Evolutionary conservation across 2,888 invertebrate species (phyloP), one percentile per base, ranked within the genome.

Genomic region (Zygaena filipendulae): DNA sequence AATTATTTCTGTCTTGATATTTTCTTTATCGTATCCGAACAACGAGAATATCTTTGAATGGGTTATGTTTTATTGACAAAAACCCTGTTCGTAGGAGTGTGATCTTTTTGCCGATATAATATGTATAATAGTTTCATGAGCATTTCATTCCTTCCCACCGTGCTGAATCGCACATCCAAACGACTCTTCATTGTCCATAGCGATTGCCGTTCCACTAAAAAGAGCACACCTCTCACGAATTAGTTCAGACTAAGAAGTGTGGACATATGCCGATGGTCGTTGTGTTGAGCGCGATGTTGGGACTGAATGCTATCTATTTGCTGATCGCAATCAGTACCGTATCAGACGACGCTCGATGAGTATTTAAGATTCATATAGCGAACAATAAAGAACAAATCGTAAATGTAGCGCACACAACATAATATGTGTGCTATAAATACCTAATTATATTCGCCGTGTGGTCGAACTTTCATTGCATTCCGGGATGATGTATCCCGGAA

Each of bases 1-100:
- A 75, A 75, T 79, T 75, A 74, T 74, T 77, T 79, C 75, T 74
- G 75, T 74, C 70, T 77, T 74, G 74, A 64, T 71, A 75, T 74
- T 72, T 72, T 74, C 64, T 55, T 54, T 61, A 4, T 16, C 54
- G 53, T 59, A 52, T 56, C 56, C 56, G 54, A 59, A 61, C 61
- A 63, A 64, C 57, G 63, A 61, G 60, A 49, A 56, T 58, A 55
- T 52, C 49, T 57, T 52, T 54, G 51, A 53, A 59, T 60, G 59
- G 57, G 50, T 64, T 64, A 55, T 52, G 52, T 60, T 52, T 56
- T 46, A 40, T 33, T 41, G 48, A 44, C 39, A 40, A 52, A 44
- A 40, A 47, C 46, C 50, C 52, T 38, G 35, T 43, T 45, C 49
- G 54, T 42, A 50, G 48, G 38, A 44, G 47, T 41, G 45, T 43